Evolutionary conservation across 1,140 invertebrate species (phyloP).

Genomic region (Limonius californicus): DNA sequence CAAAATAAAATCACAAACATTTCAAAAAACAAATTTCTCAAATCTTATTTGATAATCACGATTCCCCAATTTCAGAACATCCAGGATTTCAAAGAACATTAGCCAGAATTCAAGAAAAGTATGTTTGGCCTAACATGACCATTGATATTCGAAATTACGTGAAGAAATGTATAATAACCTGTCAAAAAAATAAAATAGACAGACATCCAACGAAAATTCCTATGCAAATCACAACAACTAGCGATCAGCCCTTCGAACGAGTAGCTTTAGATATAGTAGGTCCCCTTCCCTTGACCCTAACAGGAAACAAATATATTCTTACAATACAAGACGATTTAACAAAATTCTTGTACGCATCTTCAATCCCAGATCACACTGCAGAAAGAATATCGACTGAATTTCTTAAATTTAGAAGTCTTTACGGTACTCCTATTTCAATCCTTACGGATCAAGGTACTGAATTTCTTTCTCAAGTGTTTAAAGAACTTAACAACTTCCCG

Average conservation of each 20-base stretch:
- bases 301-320: constrained; percentile 42
- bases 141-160: constrained; percentile 36
- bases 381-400: constrained; percentile 29
- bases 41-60: too few species aligned
- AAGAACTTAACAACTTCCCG: constrained; percentile 31
- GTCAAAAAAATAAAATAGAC: constrained; percentile 37
- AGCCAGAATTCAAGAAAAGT: constrained; percentile 33
- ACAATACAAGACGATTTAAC: constrained; percentile 38
- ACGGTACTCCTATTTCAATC: constrained; percentile 36
- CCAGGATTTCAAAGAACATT: constrained; percentile 29
- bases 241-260: constrained; percentile 32
- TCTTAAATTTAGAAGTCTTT: constrained; percentile 29
- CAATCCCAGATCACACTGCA: constrained; percentile 29
- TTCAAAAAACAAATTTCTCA: background rate
- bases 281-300: constrained; percentile 29
- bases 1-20: too few species aligned
- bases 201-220: constrained; percentile 29
- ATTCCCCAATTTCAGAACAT: too few species aligned
- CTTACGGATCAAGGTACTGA: constrained; percentile 38
- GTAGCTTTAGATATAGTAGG: constrained; percentile 45
- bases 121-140: constrained; percentile 36
- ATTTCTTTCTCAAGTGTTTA: constrained; percentile 35
- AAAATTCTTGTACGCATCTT: constrained; percentile 30
- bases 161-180: constrained; percentile 30
- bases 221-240: constrained; percentile 14